A percentile compares a stretch with the other conserved stretches of the same genome.
phyloP scores from a whole-genome alignment of 2,888 invertebrate species.

The Polietes domitor region DNA sequence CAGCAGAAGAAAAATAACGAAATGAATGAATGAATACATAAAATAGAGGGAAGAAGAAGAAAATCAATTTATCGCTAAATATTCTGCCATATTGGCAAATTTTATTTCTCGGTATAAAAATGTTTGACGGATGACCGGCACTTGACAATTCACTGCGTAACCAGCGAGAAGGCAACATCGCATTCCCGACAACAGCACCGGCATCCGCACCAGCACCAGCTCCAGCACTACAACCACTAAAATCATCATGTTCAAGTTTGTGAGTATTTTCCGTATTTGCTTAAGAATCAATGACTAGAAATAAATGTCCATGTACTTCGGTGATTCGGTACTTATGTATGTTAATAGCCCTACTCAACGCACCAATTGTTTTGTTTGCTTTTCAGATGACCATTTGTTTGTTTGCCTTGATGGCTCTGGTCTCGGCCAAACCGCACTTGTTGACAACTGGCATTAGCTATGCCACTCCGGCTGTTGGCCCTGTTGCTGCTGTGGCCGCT shows the following conservation, averaged over 20 bases:
- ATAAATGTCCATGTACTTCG: background rate
- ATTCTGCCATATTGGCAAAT: background rate
- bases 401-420: conserved; percentile 49
- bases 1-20: background rate
- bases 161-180: conserved; percentile 21
- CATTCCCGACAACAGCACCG: background rate
- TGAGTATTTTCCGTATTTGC: conserved; percentile 37
- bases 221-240: background rate
- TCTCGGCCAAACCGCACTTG: conserved; percentile 60
- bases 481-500: conserved; percentile 27
- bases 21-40: background rate
- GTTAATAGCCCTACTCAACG: background rate
- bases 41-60: background rate
- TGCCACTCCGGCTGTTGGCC: conserved; percentile 46
- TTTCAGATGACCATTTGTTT: conserved; percentile 59
- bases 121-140: conserved; percentile 24
- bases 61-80: conserved; percentile 3
- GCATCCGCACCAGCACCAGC: background rate
- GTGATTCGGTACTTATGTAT: background rate
- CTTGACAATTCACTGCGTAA: conserved; percentile 25
- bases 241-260: conserved; percentile 59
- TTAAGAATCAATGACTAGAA: background rate
- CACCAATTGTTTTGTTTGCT: conserved; percentile 1
- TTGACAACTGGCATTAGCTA: conserved; percentile 50
- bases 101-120: conserved; percentile 38